Conservation (phyloP, 1,140 invertebrate genomes). For the Dysdera silvatica region DNA sequence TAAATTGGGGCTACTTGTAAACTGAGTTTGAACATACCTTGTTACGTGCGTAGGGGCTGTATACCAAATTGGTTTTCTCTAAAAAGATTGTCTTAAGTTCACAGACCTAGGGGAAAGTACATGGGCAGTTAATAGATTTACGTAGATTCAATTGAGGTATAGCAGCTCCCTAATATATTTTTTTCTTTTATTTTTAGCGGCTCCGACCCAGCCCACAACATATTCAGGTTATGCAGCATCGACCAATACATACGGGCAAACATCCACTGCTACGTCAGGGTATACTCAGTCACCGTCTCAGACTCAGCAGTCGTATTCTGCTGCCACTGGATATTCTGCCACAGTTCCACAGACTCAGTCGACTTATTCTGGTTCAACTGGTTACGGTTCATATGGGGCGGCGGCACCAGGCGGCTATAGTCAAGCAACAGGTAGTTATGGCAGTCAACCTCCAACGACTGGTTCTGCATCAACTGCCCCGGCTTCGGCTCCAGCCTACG, state of each 20-base stretch:
- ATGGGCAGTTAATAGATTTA: background rate
- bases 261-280: too few species aligned
- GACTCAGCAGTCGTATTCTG: background rate
- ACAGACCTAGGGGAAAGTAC: too few species aligned
- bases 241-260: conserved; percentile 1
- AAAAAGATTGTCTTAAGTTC: too few species aligned
- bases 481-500: conserved; percentile 18
- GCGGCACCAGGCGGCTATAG: conserved; percentile 20
- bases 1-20: too few species aligned
- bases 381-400: conserved; percentile 25
- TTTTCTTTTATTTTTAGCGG: background rate
- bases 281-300: background rate
- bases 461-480: conserved; percentile 17
- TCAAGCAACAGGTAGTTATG: conserved; percentile 19
- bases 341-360: conserved; percentile 23
- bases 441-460: conserved; percentile 16
- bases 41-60: too few species aligned
- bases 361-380: conserved; percentile 17
- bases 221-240: background rate
- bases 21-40: too few species aligned
- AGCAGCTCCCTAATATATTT: background rate
- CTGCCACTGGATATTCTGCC: conserved; percentile 15
- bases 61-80: too few species aligned
- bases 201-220: background rate
- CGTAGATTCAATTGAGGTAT: background rate